Base-by-base conservation (phyloP, 2,797 vertebrate species). In the Huso huso region DNA sequence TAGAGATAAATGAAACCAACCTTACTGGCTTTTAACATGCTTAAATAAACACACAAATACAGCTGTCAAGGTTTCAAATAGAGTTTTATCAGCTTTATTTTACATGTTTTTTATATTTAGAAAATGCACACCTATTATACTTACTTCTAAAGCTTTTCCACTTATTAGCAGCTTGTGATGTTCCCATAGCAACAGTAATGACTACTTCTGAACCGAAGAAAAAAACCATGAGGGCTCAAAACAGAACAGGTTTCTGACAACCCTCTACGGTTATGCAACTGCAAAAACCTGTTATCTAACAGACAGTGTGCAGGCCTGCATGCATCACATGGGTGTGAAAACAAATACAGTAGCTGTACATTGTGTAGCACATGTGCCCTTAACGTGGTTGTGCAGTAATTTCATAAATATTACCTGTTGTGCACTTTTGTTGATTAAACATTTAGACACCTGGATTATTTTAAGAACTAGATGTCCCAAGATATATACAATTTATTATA, bases 201-300 rank as follows among this genome's bases (percentile, higher is more conserved):
- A 72, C 70, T 63, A 64, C 74, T 66, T 73, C 66, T 68, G 69
- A 63, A 51, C 37, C 37, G 37, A 4, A 4, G 37, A 37, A 37
- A 1, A 37, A 37, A 37, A 37, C 37, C 37, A 37, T 37, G 37
- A 68, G 61, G 57, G 61, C 55, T 61, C 64, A 59, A 67, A 72
- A 67, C 51, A 67, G 55, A 63, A 66, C 70, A 68, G 58, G 74
- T 67, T 78, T 76, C 75, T 55, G 53, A 79, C 74, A 78, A 63
- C 73, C 74, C 76, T 74, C 75, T 73, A 66, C 71, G 62, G 69
- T 82, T 82, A 79, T 69, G 69, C 74, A 81, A 81, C 60, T 61
- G 61, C 6, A 55, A 55, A 55, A 4, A 55, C n/a, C 53, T 60
- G 63, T 76, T 73, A 76, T 79, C 74, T 74, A 75, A 77, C 79